These are phyloP conservation scores for Apocheima hispidaria DNA, from an alignment of 2,888 invertebrate genomes.

Conservation along the genomic window DNA sequence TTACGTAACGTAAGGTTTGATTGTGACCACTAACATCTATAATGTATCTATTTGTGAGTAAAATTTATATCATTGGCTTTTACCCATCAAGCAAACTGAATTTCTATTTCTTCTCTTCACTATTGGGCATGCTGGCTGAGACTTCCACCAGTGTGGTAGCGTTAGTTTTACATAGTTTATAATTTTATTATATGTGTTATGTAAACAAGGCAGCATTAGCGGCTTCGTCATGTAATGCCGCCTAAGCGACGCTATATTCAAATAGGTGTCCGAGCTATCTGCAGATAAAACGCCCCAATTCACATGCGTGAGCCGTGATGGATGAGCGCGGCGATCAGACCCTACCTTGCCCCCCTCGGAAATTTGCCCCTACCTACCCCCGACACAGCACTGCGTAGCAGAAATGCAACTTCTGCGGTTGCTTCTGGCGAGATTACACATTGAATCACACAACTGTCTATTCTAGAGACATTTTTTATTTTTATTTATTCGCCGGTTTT, in stretches of 20 bases:
- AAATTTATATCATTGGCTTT: too few species aligned
- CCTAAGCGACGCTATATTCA: conserved; percentile 84
- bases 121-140: too few species aligned
- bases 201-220: conserved; percentile 28
- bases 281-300: conserved; percentile 85
- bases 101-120: too few species aligned
- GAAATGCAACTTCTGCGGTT: conserved; percentile 6
- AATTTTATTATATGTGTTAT: too few species aligned
- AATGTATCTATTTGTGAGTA: too few species aligned
- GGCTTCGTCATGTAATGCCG: conserved; percentile 29
- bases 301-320: conserved; percentile 86
- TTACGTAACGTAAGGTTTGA: too few species aligned
- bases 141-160: too few species aligned
- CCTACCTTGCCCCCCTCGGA: conserved; percentile 79
- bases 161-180: too few species aligned
- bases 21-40: too few species aligned
- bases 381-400: conserved; percentile 18
- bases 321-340: conserved; percentile 85
- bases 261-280: conserved; percentile 84
- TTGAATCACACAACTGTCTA: neutral
- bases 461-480: too few species aligned
- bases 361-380: conserved; percentile 78
- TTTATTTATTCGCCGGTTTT: too few species aligned
- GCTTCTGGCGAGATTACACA: neutral
- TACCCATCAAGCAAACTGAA: too few species aligned